These are phyloP conservation scores for Lydus trimaculatus DNA, from an alignment of 2,888 invertebrate genomes.

Conservation along the genomic window DNA sequence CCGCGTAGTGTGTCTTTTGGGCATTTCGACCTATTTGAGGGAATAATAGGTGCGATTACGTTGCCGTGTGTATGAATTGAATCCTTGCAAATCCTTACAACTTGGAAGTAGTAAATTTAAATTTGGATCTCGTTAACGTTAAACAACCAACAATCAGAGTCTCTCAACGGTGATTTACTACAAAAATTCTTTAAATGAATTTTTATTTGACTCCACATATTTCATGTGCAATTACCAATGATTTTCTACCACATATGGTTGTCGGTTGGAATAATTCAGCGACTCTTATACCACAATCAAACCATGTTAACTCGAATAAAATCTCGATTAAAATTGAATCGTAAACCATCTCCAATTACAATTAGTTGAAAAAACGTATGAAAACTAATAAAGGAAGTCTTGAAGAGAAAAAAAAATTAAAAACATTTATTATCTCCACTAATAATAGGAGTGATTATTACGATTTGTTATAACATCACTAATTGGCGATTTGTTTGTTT, in stretches of 20 bases:
- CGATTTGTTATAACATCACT: not conserved
- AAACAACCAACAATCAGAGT: constrained; percentile 17
- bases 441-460: not conserved
- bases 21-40: no score
- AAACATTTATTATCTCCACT: not conserved
- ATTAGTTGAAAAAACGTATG: not conserved
- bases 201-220: not conserved
- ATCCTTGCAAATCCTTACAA: no score
- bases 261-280: not conserved
- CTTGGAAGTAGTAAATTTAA: no score
- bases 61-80: no score
- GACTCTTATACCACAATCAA: not conserved
- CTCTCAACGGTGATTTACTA: constrained; percentile 29
- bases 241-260: no score
- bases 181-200: not conserved
- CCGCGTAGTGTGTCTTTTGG: no score
- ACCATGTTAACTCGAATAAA: not conserved
- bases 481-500: not conserved
- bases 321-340: not conserved
- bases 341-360: constrained; percentile 11
- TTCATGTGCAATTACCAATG: not conserved
- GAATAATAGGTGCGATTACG: no score
- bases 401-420: not conserved
- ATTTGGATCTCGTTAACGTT: no score
- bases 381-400: not conserved